A percentile compares a stretch with the other conserved stretches of the same genome.
Evolutionary conservation across 2,797 vertebrate genomes (phyloP).

Genomic region (Sebastes elongatus): DNA sequence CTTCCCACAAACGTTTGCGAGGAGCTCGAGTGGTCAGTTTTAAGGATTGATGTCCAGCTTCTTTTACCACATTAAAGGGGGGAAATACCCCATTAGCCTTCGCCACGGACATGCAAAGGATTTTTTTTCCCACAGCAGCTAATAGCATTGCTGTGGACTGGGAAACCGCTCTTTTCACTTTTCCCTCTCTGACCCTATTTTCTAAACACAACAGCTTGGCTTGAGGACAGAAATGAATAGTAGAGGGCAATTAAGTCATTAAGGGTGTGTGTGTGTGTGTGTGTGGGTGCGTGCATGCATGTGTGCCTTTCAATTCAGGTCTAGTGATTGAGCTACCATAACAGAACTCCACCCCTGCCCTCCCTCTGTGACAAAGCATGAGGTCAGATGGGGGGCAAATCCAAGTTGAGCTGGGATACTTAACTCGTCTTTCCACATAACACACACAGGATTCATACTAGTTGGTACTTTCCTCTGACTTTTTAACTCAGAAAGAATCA

Average conservation of each 20-base stretch:
- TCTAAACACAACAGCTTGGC: constrained; percentile 57
- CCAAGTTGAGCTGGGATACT: constrained; percentile 45
- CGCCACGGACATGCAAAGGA: constrained; percentile 30
- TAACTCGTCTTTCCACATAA: constrained; percentile 33
- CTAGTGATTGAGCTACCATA: constrained; percentile 51
- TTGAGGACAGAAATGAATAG: constrained; percentile 54
- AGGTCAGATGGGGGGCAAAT: constrained; percentile 63
- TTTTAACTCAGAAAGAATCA: not conserved
- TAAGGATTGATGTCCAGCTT: constrained; percentile 2
- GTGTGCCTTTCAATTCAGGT: constrained; percentile 41
- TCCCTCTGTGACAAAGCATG: constrained; percentile 53
- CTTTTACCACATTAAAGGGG: constrained; percentile 49
- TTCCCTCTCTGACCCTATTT: constrained; percentile 54
- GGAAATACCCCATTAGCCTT: constrained; percentile 70
- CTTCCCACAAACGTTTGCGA: constrained; percentile 38
- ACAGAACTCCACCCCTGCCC: constrained; percentile 58
- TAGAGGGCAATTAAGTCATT: constrained; percentile 64
- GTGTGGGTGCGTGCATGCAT: constrained; percentile 1
- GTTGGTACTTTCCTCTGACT: not conserved
- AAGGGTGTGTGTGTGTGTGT: constrained; percentile 4
- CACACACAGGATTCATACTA: not conserved
- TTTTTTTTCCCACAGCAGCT: constrained; percentile 45
- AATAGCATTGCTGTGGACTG: constrained; percentile 23
- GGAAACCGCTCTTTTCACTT: constrained; percentile 49
- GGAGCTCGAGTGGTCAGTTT: constrained; percentile 12